Evolutionary conservation across 2,113 vertebrate genomes (phyloP).

Genomic region (Mastomys coucha): DNA sequence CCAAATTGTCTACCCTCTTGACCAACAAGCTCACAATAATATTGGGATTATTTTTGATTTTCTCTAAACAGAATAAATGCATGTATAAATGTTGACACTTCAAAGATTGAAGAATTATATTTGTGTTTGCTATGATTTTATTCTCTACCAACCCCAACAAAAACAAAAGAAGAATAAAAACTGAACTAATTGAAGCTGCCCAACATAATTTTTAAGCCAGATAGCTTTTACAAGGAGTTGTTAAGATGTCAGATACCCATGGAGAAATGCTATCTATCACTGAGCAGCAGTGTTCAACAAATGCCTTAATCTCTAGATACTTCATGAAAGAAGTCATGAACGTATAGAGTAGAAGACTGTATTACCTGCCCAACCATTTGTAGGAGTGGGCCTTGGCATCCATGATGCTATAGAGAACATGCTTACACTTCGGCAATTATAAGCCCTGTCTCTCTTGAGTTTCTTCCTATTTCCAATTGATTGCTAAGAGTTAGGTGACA

Average conservation of each 20-base stretch:
- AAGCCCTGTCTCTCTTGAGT: neutral
- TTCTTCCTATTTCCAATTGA: neutral
- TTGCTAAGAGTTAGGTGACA: neutral
- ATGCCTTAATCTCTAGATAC: neutral
- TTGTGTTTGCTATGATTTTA: neutral
- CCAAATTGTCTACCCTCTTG: neutral
- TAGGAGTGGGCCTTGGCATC: no score
- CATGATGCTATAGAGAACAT: neutral
- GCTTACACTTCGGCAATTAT: neutral
- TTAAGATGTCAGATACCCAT: neutral
- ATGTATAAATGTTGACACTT: neutral
- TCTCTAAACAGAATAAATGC: conserved; percentile 10
- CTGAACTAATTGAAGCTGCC: neutral
- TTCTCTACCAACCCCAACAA: neutral
- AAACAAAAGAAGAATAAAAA: neutral
- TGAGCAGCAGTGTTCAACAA: neutral
- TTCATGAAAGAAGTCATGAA: neutral
- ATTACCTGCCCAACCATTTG: neutral
- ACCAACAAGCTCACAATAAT: neutral
- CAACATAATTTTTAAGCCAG: neutral
- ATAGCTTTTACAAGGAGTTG: neutral
- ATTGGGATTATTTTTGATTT: conserved; percentile 11
- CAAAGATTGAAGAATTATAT: neutral
- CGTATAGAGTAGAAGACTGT: neutral
- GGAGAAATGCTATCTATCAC: neutral